phyloP scores from a whole-genome alignment of 1,140 invertebrate species.

The Drosophila repletoides region DNA sequence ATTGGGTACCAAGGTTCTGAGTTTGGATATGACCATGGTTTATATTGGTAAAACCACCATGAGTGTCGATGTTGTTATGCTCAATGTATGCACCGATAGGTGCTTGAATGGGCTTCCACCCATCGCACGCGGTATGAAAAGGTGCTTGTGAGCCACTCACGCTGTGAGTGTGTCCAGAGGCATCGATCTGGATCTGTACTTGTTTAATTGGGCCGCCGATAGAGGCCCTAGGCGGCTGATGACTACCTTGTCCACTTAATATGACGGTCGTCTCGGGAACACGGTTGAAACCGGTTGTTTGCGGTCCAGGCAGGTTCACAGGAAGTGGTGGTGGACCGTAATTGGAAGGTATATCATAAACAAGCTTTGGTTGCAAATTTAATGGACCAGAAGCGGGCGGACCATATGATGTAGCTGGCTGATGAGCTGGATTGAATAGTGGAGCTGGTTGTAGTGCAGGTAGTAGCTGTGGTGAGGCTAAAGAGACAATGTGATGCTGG shows the following conservation, averaged over 20 bases:
- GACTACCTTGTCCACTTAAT: slow-evolving; percentile 33
- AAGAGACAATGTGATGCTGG: slow-evolving; percentile 23
- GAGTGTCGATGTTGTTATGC: slow-evolving; percentile 70
- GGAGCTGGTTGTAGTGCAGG: slow-evolving; percentile 74
- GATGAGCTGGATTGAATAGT: slow-evolving; percentile 63
- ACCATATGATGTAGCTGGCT: slow-evolving; percentile 77
- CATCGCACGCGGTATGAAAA: slow-evolving; percentile 86
- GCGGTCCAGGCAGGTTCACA: slow-evolving; percentile 47
- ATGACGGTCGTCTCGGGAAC: slow-evolving; percentile 61
- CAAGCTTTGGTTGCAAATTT: slow-evolving; percentile 58
- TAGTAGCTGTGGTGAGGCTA: slow-evolving; percentile 60
- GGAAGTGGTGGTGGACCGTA: slow-evolving; percentile 68
- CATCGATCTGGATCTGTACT: slow-evolving; percentile 75
- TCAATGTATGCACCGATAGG: slow-evolving; percentile 78
- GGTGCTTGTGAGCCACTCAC: slow-evolving; percentile 70
- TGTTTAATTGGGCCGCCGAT: slow-evolving; percentile 53
- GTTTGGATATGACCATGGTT: slow-evolving; percentile 44
- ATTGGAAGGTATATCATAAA: slow-evolving; percentile 75
- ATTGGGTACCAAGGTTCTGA: slow-evolving; percentile 36
- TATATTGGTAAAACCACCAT: slow-evolving; percentile 70
- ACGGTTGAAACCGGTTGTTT: slow-evolving; percentile 40
- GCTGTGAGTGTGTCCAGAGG: slow-evolving; percentile 71
- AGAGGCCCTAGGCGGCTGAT: slow-evolving; percentile 21
- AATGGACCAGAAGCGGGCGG: slow-evolving; percentile 76
- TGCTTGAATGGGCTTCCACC: slow-evolving; percentile 92